Conservation (phyloP, 2,797 vertebrate species). For the Typhlichthys subterraneus region DNA sequence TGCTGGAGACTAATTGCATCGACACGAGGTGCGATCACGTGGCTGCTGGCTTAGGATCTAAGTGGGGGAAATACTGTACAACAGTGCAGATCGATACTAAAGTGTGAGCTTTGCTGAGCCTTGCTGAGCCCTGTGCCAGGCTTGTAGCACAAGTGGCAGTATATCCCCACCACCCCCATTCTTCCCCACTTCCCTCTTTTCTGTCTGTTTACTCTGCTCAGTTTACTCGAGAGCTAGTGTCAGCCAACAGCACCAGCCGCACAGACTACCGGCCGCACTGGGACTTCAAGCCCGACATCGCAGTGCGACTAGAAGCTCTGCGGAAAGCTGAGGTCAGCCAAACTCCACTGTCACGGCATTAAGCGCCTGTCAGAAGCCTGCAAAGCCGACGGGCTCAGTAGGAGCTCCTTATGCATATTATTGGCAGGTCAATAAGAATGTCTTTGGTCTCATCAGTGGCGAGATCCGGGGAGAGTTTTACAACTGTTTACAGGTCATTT, state of each 20-base stretch:
- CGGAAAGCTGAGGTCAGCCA: slow-evolving; percentile 77
- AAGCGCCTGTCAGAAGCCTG: slow-evolving; percentile 60
- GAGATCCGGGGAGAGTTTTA: slow-evolving; percentile 57
- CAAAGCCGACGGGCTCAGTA: slow-evolving; percentile 42
- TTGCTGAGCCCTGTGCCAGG: slow-evolving; percentile 47
- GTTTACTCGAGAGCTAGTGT: slow-evolving; percentile 68
- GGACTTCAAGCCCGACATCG: slow-evolving; percentile 67
- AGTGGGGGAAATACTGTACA: slow-evolving; percentile 63
- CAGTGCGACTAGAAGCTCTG: slow-evolving; percentile 57
- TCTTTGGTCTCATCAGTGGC: slow-evolving; percentile 56
- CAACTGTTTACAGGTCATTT: slow-evolving; percentile 57
- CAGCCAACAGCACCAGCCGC: slow-evolving; percentile 63
- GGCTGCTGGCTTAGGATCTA: slow-evolving; percentile 56
- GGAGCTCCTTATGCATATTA: slow-evolving; percentile 59
- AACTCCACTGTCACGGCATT: slow-evolving; percentile 55
- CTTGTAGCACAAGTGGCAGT: slow-evolving; percentile 43
- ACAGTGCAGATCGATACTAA: slow-evolving; percentile 56
- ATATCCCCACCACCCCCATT: slow-evolving; percentile 2
- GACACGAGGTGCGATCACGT: slow-evolving; percentile 38
- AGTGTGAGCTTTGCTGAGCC: slow-evolving; percentile 60
- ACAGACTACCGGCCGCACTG: slow-evolving; percentile 69
- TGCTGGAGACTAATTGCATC: slow-evolving; percentile 68
- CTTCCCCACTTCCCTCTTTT: not conserved
- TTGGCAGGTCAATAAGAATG: slow-evolving; percentile 54
- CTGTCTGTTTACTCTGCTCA: slow-evolving; percentile 62